Base-by-base conservation (phyloP, 2,888 invertebrate species). In the Dryobotodes eremita region DNA sequence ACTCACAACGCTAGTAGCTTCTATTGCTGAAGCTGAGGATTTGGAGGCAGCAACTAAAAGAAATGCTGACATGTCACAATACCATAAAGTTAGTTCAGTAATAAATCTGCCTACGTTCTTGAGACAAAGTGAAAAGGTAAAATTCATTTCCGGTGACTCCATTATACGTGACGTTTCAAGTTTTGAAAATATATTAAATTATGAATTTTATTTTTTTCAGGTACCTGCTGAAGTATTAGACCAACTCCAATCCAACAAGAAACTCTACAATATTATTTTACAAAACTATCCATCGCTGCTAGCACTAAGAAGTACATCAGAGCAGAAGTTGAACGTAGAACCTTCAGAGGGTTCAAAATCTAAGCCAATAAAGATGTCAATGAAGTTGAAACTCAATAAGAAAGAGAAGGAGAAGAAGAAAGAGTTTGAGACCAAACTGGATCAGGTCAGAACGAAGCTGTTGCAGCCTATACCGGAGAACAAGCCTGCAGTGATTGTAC, bases 91-190 rank as follows among this genome's bases (percentile, higher is more conserved):
- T 80, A 97, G 97, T 89, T 98, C 98, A 71, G 98, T 98, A 77
- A 97, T 98, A 53, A 98, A 98, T 93, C 95, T 98, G 73, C 98
- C 98, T 4, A 98, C 98, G 7, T 98, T 98, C 93, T 97, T 98
- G 71, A 97, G 97, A 90, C 97, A 98, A 94, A 98, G 98, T 90
- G 98, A 98, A 94, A 98, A 97, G 97, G 98, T 98, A 95, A 85
- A 82, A 70, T 71, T 57, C 0, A 48, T 72, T 66, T 55, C 3
- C 2, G 2, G 59, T 48, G 53, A 50, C 10, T n/a, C 13, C 17
- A 65, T 2, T 20, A 8, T 11, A 31, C 0, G 5, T n/a, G n/a
- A 53, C 8, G 57, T 23, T 70, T 62, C 5, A 36, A 57, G 13
- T 36, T 69, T 53, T 10, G 0, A 57, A 78, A 1, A 36, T 36